Conservation (phyloP, 1,140 invertebrate species). For the Dryas iulia region DNA sequence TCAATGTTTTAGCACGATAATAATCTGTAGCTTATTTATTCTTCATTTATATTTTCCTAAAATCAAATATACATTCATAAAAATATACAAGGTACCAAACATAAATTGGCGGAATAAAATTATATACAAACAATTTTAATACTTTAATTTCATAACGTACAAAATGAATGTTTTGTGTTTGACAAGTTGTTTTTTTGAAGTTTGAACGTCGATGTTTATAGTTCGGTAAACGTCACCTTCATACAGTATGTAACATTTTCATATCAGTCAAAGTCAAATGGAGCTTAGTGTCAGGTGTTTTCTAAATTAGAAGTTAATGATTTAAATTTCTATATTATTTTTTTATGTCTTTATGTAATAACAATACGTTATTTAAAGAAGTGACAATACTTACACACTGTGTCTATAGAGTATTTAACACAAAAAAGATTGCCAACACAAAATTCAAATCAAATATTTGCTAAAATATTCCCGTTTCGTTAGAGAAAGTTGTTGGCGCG, state of each 20-base stretch:
- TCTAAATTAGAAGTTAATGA: not conserved
- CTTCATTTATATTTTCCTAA: too few relatives aligned
- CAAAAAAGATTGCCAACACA: not conserved
- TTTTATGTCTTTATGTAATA: not conserved
- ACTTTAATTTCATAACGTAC: too few relatives aligned
- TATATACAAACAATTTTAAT: too few relatives aligned
- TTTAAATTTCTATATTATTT: not conserved
- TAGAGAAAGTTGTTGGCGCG: conserved; percentile 26
- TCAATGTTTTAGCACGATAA: too few relatives aligned
- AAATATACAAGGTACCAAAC: too few relatives aligned
- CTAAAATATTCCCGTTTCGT: not conserved
- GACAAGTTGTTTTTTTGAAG: not conserved
- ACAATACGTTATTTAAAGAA: not conserved
- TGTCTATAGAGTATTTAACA: not conserved
- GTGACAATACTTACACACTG: not conserved
- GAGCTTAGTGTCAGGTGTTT: not conserved
- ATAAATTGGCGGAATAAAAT: too few relatives aligned
- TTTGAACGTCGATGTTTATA: not conserved
- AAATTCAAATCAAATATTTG: not conserved
- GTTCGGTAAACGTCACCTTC: not conserved
- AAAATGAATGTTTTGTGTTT: too few relatives aligned
- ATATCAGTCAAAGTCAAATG: not conserved
- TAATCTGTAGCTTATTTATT: too few relatives aligned
- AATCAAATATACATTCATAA: too few relatives aligned
- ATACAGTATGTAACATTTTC: not conserved